Percentiles rank a stretch among this genome's conserved stretches.
Conservation (phyloP, 2,113 vertebrate species). For the Asarcornis scutulata region DNA sequence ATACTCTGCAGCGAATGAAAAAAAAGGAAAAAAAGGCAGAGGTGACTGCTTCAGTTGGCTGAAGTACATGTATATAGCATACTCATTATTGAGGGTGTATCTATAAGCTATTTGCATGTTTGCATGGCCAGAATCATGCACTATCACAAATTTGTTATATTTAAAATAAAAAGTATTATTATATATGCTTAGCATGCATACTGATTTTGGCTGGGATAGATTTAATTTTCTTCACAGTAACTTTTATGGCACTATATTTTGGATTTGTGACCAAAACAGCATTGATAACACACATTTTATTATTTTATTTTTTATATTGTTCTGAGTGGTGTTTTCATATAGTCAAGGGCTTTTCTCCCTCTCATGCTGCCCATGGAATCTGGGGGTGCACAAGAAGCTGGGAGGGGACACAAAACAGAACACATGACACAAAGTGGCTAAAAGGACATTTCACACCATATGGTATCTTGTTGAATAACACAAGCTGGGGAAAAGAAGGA, state of each 20-base stretch:
- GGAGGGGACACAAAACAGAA: not conserved
- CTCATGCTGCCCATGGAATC: not conserved
- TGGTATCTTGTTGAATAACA: not conserved
- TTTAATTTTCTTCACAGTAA: not conserved
- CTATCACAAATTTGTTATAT: not conserved
- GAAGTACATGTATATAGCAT: fast-evolving
- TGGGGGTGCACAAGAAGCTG: not conserved
- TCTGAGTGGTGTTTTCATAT: not conserved
- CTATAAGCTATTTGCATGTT: not conserved
- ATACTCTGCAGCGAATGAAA: not conserved
- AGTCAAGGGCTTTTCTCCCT: not conserved
- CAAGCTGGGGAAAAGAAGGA: not conserved
- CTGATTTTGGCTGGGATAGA: not conserved
- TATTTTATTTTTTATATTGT: not conserved
- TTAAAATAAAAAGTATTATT: not conserved
- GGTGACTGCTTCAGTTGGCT: not conserved
- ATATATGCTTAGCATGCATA: not conserved
- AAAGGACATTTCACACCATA: not conserved
- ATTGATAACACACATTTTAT: no score
- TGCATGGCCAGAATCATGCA: not conserved
- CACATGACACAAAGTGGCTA: not conserved
- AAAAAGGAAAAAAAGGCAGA: not conserved
- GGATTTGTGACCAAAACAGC: not conserved
- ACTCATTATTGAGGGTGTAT: not conserved
- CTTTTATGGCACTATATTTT: not conserved